Base-by-base conservation (phyloP, 2,797 vertebrate species). In the Myotis planiceps region DNA sequence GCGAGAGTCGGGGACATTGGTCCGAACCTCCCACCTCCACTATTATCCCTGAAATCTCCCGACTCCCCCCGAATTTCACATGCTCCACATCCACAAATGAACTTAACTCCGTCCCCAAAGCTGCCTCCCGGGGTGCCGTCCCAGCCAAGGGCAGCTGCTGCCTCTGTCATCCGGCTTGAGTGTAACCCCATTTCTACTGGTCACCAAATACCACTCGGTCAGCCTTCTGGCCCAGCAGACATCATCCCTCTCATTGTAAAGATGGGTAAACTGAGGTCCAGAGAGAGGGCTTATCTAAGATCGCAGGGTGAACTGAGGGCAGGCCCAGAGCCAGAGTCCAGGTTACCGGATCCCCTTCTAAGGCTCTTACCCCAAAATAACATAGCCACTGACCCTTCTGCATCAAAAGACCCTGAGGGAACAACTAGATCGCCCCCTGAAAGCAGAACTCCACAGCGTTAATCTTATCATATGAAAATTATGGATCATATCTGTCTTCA, bases 401-500 rank as follows among this genome's bases (percentile, higher is more conserved):
- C 45, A 80, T 84, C 45, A 88, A 93, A 85, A 69, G 2, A 32
- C 34, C 49, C 66, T 37, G 34, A 18, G 76, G 34, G 45, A 91
- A 1, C 47, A 88, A 53, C 37, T 63, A 83, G 88, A 65, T 2
- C 13, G 27, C 45, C 49, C 23, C 14, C 14, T 32, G 58, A 81
- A 88, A 72, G 18, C 45, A 88, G 37, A 92, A 69, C 25, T 85
- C 47, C 32, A 72, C 18, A 82, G 23, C 23, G 81, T 55, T 76
- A 86, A 82, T 81, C n/a, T 86, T 69, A 21, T 78, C 68, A 29
- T 72, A 37, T 74, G 63, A 32, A 95, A 86, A 92, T 81, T 80
- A 66, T 21, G 68, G 15, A 72, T 42, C 34, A 71, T 29, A 0
- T 10, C 27, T 65, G 29, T 45, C 37, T 95, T 92, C 29, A 37